phyloP scores from a whole-genome alignment of 2,888 invertebrate species.

The Platynereis dumerilii region DNA sequence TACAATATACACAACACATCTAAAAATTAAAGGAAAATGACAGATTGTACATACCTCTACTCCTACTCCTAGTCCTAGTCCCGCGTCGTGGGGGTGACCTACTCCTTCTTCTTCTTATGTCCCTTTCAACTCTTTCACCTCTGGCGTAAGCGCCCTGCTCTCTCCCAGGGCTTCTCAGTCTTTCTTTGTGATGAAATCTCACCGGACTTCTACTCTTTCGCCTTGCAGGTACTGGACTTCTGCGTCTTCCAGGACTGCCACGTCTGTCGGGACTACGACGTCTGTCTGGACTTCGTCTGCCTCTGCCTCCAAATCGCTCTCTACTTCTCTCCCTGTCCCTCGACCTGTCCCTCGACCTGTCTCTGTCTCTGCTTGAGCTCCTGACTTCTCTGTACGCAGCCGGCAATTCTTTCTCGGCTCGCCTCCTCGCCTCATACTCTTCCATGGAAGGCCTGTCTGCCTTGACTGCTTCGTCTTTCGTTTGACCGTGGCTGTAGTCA shows the following conservation, averaged over 20 bases:
- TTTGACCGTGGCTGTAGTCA: conserved; percentile 23
- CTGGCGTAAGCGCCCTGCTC: too few species aligned
- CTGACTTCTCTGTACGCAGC: neutral
- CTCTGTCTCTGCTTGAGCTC: conserved; percentile 1
- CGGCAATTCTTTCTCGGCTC: conserved; percentile 22
- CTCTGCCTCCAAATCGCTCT: conserved; percentile 4
- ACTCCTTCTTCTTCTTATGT: too few species aligned
- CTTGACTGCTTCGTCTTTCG: neutral
- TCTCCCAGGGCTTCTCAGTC: too few species aligned
- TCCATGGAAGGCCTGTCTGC: neutral
- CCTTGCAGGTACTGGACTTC: too few species aligned
- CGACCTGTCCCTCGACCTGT: conserved; percentile 25
- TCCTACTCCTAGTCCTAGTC: too few species aligned
- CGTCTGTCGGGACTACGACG: conserved; percentile 18
- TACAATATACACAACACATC: too few species aligned
- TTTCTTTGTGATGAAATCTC: too few species aligned
- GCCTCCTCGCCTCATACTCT: conserved; percentile 6
- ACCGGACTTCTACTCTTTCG: too few species aligned
- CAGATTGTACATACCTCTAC: too few species aligned
- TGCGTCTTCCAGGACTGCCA: neutral
- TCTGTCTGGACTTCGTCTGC: conserved; percentile 17
- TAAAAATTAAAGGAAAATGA: too few species aligned
- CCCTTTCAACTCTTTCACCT: too few species aligned
- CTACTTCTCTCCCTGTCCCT: conserved; percentile 2
- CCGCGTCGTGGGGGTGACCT: too few species aligned